Base-by-base conservation (phyloP, 2,888 invertebrate genomes). In the Amphimallon solstitiale region DNA sequence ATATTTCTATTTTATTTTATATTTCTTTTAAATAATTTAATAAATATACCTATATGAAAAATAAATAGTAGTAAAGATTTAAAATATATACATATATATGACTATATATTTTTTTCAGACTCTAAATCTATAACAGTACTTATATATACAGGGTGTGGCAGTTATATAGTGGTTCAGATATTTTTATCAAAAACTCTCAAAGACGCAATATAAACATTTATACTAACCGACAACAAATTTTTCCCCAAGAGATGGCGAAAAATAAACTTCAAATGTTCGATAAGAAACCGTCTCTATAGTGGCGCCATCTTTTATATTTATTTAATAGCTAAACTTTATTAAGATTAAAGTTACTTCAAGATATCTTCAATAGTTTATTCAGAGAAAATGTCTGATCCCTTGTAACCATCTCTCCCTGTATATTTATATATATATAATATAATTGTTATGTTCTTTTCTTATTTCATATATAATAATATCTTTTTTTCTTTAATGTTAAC, bases 111-210 rank as follows among this genome's bases (percentile, higher is more conserved):
- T 62, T 68, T 69, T 66, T 73, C 69, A 70, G 68, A 74, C 69
- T 71, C 71, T 73, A 73, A 71, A 71, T 73, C 72, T 77, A 73
- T 76, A 77, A 77, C 77, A 74, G 74, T 75, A 76, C 73, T 74
- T 77, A 75, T 74, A 73, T 72, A 75, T 71, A 72, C 29, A 29
- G 29, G 29, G 29, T 9, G 29, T 29, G 29, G 6, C 29, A 29
- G 29, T 29, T 5, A 29, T n/a, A n/a, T 9, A 5, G 9, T 29
- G 29, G 9, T n/a, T 29, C 2, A 29, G 9, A 5, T 5, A 29
- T 29, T 29, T 29, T 29, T 29, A 5, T 5, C 6, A 29, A 7
- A 5, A 29, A 29, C 29, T 29, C 9, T 29, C 2, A 9, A 29
- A 5, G 1, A 29, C 9, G 9, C 23, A 2, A 23, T 23, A 5